Base-by-base conservation (phyloP, 2,797 vertebrate species). In the Carapus acus region DNA sequence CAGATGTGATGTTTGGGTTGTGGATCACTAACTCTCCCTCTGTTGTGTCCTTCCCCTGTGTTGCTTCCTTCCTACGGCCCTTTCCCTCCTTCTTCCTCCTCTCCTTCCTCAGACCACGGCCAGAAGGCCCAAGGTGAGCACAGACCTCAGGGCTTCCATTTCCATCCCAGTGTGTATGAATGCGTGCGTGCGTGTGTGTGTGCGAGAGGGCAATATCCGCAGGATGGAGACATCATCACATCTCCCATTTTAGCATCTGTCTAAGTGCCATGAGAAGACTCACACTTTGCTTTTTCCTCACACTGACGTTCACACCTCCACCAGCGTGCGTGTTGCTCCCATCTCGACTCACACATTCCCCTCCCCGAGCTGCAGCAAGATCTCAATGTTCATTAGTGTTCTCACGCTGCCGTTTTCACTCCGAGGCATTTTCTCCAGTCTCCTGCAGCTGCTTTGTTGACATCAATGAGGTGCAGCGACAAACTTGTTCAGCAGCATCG, bases 41-140 rank as follows among this genome's bases (percentile, higher is more conserved):
- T 83, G n/a, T 67, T 87, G 60, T 82, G 59, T 83, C 72, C 71
- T 73, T 53, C 61, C 67, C 43, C 33, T 71, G 47, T 57, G 23
- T 73, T 78, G 69, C 79, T 77, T 74, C 81, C 43, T 27, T 27
- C 24, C 9, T 5, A 27, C 24, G 43, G 49, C 71, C 85, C 79
- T 84, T 70, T 44, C 49, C 54, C 43, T 15, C 50, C 51, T 36
- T 43, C 49, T 55, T 16, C 42, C 61, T 57, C 21, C 43, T 46
- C 52, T 56, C 80, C n/a, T n/a, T 85, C 84, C 69, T 82, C 91
- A 96, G 94, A 94, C 91, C 81, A 88, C 88, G 63, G 73, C 86
- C 85, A 90, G 94, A 84, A 90, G 91, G 77, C 89, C 92, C 77
- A 97, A 97, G 94, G 94, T 96, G 91, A 92, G 91, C 83, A 75